Evolutionary conservation across 2,797 vertebrate genomes (phyloP), one percentile per base, ranked within the genome.

Genomic region (Eospalax fontanierii): DNA sequence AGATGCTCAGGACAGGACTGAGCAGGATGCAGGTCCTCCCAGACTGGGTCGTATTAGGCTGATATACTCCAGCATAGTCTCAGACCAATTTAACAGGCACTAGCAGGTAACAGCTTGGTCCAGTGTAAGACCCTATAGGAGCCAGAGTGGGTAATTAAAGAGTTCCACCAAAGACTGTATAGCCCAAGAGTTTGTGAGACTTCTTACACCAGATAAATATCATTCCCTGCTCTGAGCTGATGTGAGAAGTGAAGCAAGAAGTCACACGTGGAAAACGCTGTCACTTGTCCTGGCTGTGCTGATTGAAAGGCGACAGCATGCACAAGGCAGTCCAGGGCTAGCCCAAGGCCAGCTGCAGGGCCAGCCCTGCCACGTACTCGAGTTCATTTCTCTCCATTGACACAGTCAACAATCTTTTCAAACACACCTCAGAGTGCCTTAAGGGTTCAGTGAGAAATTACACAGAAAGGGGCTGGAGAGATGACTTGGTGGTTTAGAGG

Each of bases 211-310:
- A 21, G 14, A 1, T 30, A 24, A 70, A 30, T 4, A 75, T 40
- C 54, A 24, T 35, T 38, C 35, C 21, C 0, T n/a, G 9, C 65
- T 33, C 1, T 1, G 26, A 19, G 24, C 21, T 4, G 2, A 14
- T 1, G 21, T 38, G 79, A 84, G 46, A 68, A 63, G 2, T 46
- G 12, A 78, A 8, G 10, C 14, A 18, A 35, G 57, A 38, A 43
- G 59, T 16, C 22, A 4, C 4, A 4, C 11, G 26, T 2, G 1
- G 40, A 57, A 63, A 70, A 12, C 4, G 2, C 80, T 68, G 4
- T 46, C 8, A 14, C 43, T 30, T 54, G 78, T n/a, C 61, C 75
- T 15, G 3, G 33, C 63, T 54, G 43, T 24, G 22, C 40, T 33
- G 50, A 59, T 40, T 40, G 57, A 12, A 30, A n/a, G 28, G 21